Evolutionary conservation across 2,113 vertebrate genomes (phyloP).

Genomic region (Egretta garzetta): DNA sequence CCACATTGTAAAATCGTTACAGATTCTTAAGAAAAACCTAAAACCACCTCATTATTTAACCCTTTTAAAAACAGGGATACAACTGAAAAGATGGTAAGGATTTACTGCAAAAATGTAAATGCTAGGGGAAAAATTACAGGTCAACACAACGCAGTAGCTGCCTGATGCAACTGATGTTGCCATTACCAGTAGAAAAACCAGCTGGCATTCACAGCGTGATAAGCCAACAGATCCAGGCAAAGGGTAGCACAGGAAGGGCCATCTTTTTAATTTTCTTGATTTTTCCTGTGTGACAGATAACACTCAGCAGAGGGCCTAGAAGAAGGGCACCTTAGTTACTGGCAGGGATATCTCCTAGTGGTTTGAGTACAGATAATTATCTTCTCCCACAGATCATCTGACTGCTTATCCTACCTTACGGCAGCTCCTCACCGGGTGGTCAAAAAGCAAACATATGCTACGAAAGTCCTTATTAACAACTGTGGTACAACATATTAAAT

Average conservation of each 20-base stretch:
- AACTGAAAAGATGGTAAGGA: background rate
- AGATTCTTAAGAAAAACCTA: background rate
- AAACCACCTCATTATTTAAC: background rate
- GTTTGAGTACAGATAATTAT: background rate
- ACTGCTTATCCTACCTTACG: background rate
- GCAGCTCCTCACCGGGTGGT: background rate
- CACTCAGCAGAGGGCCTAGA: background rate
- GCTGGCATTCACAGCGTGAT: fast-evolving
- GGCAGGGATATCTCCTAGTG: fast-evolving
- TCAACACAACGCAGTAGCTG: background rate
- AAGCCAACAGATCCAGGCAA: background rate
- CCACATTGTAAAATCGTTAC: background rate
- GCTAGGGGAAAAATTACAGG: background rate
- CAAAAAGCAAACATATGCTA: background rate
- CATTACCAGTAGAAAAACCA: background rate
- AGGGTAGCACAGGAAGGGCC: background rate
- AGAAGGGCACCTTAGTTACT: background rate
- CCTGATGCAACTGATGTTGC: background rate
- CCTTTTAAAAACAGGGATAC: background rate
- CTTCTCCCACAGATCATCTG: background rate
- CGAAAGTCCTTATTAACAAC: background rate
- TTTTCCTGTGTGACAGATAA: background rate
- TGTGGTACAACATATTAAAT: background rate
- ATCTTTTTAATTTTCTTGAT: background rate
- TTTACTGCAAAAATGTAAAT: background rate